Evolutionary conservation across 2,797 vertebrate genomes (phyloP).

Genomic region (Melanogrammus aeglefinus): DNA sequence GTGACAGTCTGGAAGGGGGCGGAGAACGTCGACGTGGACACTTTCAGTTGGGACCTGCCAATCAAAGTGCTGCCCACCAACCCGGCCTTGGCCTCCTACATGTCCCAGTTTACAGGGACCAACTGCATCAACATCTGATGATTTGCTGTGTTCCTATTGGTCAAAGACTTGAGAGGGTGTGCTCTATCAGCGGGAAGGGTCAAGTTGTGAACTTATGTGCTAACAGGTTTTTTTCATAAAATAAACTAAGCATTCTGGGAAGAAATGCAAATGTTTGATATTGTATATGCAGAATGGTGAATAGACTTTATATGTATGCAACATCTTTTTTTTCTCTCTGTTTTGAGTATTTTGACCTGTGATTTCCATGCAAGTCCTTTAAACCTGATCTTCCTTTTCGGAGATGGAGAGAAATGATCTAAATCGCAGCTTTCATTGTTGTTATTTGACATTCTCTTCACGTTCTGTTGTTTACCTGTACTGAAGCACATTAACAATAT

Average conservation of each 20-base stretch:
- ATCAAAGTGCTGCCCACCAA: conserved; percentile 96
- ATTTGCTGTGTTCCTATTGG: background rate
- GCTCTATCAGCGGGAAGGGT: background rate
- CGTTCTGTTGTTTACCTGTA: conserved; percentile 41
- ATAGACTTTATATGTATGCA: conserved; percentile 34
- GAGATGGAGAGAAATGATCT: conserved; percentile 18
- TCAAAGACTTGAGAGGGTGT: background rate
- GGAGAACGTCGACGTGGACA: conserved; percentile 91
- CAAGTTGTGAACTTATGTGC: background rate
- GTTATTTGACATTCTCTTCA: conserved; percentile 46
- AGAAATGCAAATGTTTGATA: conserved; percentile 13
- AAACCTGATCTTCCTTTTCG: conserved; percentile 29
- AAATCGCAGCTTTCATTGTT: conserved; percentile 8
- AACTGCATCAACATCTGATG: conserved; percentile 92
- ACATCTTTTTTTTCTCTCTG: conserved; percentile 30
- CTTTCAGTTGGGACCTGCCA: conserved; percentile 97
- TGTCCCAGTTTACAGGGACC: conserved; percentile 87
- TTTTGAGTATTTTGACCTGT: conserved; percentile 16
- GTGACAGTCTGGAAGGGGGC: conserved; percentile 85
- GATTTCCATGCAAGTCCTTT: conserved; percentile 33
- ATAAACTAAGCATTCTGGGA: conserved; percentile 26
- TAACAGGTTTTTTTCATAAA: background rate
- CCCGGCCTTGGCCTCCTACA: conserved; percentile 87
- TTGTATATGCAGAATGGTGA: conserved; percentile 18
- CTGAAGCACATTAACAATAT: conserved; percentile 13